Evolutionary conservation across 2,113 vertebrate genomes (phyloP), one percentile per base, ranked within the genome.

Genomic region (Microtus montanus): DNA sequence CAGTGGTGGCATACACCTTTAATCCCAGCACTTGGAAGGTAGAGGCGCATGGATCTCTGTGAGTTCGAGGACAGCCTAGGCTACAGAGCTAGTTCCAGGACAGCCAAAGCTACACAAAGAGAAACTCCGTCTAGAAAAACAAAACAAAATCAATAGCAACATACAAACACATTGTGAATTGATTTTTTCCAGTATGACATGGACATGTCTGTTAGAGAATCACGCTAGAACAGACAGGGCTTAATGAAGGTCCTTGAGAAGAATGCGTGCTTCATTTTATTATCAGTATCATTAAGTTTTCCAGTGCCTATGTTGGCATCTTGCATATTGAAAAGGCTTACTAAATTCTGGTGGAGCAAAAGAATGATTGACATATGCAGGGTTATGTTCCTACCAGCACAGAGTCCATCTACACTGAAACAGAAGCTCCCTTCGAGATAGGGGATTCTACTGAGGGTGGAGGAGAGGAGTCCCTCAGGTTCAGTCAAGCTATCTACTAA

Each of bases 341-440:
- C 87, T 63, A 73, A 88, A 75, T 66, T 54, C 41, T 80, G 83
- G 64, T 71, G 66, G 52, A 93, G 41, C 11, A 83, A 92, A 88
- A 44, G 88, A 92, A 80, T 90, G 26, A 63, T 52, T 63, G 64
- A 7, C 13, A 0, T 66, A 54, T 90, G 38, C 44, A 90, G 30
- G 20, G 64, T 83, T 85, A 82, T 74, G 12, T n/a, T 19, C 7
- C 63, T 78, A 28, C 20, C 47, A 86, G 28, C 33, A 28, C 11
- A 71, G 11, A 52, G 58, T 73, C 26, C 52, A 44, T 54, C 38
- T 83, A 35, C 12, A 47, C 35, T 41, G 33, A 77, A 91, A 71
- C 35, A 41, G 54, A 85, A 87, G 30, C 28, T 41, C 70, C 78
- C 49, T 93, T 4, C 13, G 38, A 95, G 47, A 30, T 33, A 83